phyloP scores from a whole-genome alignment of 2,888 invertebrate genomes.

The Mantis religiosa region DNA sequence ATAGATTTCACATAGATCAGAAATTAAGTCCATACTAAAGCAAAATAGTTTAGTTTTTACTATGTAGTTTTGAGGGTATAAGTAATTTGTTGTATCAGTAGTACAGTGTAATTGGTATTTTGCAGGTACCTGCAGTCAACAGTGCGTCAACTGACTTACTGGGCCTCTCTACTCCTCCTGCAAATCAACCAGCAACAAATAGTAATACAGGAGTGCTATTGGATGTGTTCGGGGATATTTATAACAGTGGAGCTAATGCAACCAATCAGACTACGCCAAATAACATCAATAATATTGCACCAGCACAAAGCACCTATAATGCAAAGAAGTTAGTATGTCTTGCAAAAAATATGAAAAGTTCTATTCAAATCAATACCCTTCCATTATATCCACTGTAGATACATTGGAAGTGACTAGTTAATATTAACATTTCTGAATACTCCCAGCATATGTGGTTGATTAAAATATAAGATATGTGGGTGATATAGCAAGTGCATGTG shows the following conservation, averaged over 20 bases:
- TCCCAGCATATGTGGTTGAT: too few relatives aligned
- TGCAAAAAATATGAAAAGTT: too few relatives aligned
- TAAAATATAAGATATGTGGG: too few relatives aligned
- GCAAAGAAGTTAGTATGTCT: conserved; percentile 67
- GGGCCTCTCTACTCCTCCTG: conserved; percentile 84
- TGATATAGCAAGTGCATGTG: too few relatives aligned
- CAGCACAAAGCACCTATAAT: conserved; percentile 70
- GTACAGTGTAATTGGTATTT: background rate
- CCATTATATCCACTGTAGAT: too few relatives aligned
- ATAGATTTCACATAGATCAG: background rate
- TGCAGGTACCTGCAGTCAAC: conserved; percentile 32
- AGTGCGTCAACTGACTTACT: conserved; percentile 71
- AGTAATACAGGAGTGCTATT: conserved; percentile 76
- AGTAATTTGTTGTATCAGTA: background rate
- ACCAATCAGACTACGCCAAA: conserved; percentile 45
- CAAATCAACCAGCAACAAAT: conserved; percentile 59
- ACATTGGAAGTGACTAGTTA: too few relatives aligned
- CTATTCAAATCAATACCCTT: too few relatives aligned
- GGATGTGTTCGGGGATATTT: conserved; percentile 88
- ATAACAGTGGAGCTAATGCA: conserved; percentile 55
- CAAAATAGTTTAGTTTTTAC: background rate
- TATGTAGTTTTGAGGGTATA: background rate
- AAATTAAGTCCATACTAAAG: background rate
- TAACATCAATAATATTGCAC: conserved; percentile 37
- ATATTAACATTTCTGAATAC: too few relatives aligned